Evolutionary conservation across 2,888 invertebrate genomes (phyloP).

Genomic region (Prosapia bicincta): DNA sequence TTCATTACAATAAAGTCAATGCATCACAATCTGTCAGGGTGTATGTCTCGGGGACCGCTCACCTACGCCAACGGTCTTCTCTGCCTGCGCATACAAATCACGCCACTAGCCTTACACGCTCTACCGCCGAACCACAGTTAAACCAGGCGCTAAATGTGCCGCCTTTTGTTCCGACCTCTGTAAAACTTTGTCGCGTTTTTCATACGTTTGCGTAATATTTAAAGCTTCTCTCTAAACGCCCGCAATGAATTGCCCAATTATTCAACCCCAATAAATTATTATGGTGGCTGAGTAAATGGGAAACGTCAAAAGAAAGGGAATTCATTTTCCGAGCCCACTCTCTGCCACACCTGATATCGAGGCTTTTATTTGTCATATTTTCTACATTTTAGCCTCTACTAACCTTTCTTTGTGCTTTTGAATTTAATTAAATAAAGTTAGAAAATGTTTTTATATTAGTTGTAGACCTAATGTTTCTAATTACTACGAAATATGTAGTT

Average conservation of each 20-base stretch:
- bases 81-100: neutral
- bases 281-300: neutral
- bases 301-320: neutral
- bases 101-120: neutral
- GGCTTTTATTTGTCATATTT: conserved; percentile 12
- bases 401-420: neutral
- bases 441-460: too few species aligned
- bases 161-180: neutral
- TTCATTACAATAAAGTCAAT: neutral
- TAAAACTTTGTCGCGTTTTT: neutral
- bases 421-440: too few species aligned
- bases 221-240: neutral
- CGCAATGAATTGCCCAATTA: neutral
- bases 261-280: neutral
- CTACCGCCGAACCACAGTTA: neutral
- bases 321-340: neutral
- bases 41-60: neutral
- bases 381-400: conserved; percentile 21
- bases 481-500: too few species aligned
- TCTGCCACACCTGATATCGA: neutral
- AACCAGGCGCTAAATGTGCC: neutral
- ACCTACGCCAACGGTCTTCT: neutral
- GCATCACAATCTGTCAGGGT: neutral
- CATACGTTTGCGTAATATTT: neutral
- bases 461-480: too few species aligned